Conservation (phyloP, 2,797 vertebrate species). For the Anguilla pacifica region DNA sequence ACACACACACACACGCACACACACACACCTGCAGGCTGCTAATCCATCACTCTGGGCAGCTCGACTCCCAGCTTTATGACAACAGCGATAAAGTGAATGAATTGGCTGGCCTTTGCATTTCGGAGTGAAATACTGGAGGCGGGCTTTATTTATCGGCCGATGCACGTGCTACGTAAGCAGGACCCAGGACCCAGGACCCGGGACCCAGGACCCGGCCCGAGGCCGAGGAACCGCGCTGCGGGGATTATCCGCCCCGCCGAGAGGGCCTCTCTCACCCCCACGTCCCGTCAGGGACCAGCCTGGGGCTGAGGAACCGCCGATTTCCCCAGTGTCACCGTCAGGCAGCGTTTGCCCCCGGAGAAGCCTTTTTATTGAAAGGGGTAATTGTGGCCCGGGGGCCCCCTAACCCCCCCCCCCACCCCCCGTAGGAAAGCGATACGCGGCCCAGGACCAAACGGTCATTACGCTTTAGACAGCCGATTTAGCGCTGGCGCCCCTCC, state of each 20-base stretch:
- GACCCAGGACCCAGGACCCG: no score
- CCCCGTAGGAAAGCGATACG: not conserved
- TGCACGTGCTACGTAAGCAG: not conserved
- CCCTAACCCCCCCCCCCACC: not conserved
- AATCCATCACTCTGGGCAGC: not conserved
- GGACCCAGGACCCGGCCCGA: no score
- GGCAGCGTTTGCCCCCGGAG: not conserved
- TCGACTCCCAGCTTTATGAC: not conserved
- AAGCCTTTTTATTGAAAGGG: not conserved
- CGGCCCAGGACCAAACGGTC: not conserved
- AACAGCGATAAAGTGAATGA: not conserved
- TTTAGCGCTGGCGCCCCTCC: not conserved
- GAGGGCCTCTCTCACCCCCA: not conserved
- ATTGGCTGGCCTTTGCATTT: conserved; percentile 15
- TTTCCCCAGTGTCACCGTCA: conserved; percentile 8
- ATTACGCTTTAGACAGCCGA: not conserved
- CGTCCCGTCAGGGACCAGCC: not conserved
- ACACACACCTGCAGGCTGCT: not conserved
- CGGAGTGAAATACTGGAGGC: not conserved
- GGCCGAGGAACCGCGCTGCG: not conserved
- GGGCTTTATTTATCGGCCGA: not conserved
- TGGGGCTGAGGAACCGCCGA: not conserved
- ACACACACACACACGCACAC: no score
- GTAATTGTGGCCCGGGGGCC: not conserved
- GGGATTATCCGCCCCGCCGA: not conserved